These are phyloP conservation scores for Tokudaia muenninki DNA, from an alignment of 2,797 vertebrate genomes.

Conservation along the genomic window DNA sequence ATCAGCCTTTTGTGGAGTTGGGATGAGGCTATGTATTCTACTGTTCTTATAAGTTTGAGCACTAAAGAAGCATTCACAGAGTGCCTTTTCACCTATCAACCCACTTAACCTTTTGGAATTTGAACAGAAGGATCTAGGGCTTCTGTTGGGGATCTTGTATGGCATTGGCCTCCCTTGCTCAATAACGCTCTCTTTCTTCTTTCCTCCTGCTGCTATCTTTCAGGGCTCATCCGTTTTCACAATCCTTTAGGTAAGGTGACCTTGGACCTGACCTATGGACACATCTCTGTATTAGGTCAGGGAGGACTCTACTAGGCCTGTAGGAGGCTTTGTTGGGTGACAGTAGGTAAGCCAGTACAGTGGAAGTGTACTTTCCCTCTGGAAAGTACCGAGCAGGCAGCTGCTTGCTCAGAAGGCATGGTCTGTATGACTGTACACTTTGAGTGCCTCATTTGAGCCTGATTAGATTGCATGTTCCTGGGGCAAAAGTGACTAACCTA, in stretches of 20 bases:
- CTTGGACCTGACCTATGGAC: not conserved
- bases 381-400: too few species aligned
- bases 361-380: not conserved
- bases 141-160: not conserved
- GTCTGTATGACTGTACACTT: not conserved
- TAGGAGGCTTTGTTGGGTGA: not conserved
- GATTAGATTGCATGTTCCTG: not conserved
- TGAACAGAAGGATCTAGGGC: not conserved
- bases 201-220: conserved; percentile 88
- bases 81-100: not conserved
- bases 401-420: not conserved
- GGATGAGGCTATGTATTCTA: not conserved
- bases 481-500: not conserved
- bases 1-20: not conserved
- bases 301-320: not conserved
- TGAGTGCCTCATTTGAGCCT: not conserved
- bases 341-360: not conserved
- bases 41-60: not conserved
- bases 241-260: conserved; percentile 97
- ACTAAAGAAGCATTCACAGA: not conserved
- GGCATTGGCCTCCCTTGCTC: conserved; percentile 5
- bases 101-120: not conserved
- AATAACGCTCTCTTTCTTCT: conserved; percentile 81
- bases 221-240: conserved; percentile 98
- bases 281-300: not conserved